These are phyloP conservation scores for Dasypolia templi DNA, from an alignment of 2,888 invertebrate species.

Conservation along the genomic window DNA sequence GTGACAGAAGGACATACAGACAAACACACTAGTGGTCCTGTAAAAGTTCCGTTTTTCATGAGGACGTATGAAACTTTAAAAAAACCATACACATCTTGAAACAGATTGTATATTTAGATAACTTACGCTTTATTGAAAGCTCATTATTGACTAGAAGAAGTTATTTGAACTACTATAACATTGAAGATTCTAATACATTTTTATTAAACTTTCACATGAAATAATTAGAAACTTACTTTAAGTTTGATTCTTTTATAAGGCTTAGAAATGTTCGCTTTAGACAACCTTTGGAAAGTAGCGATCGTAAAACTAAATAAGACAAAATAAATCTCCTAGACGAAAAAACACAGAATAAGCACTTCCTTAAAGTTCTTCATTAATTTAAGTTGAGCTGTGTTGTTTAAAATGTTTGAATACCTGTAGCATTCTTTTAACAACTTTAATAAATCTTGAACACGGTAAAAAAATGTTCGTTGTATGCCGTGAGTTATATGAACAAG, in stretches of 20 bases:
- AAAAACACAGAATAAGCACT: conserved; percentile 3
- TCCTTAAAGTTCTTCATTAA: conserved; percentile 3
- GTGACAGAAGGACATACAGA: no score
- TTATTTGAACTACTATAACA: neutral
- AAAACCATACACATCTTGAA: neutral
- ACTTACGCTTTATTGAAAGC: neutral
- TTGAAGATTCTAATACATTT: neutral
- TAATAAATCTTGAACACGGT: conserved; percentile 43
- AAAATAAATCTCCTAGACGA: neutral
- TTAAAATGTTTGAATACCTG: conserved; percentile 60
- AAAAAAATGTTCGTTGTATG: conserved; percentile 51
- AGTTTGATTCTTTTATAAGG: neutral
- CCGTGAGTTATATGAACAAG: conserved; percentile 63
- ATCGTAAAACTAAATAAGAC: neutral
- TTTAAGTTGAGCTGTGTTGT: conserved; percentile 24
- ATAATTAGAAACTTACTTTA: neutral
- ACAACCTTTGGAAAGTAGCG: no score
- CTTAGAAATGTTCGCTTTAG: neutral
- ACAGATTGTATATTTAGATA: neutral
- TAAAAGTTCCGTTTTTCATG: no score
- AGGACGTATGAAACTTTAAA: no score
- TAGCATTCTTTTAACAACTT: conserved; percentile 35
- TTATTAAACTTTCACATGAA: neutral
- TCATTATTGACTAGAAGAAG: neutral
- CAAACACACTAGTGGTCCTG: no score